Evolutionary conservation across 2,113 vertebrate species (phyloP).

Genomic region (Polypterus bichir): DNA sequence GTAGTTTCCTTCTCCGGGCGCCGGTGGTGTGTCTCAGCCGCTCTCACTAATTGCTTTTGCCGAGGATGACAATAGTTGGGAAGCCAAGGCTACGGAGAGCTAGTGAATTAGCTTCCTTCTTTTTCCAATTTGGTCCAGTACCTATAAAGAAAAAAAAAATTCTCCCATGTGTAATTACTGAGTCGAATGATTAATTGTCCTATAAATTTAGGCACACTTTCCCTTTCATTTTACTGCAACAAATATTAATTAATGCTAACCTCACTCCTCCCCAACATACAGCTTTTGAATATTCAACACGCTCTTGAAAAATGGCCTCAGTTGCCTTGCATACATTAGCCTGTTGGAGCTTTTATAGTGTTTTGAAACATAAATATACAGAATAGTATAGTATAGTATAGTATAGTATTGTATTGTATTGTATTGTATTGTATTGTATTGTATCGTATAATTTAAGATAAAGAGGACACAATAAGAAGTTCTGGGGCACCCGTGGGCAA

Average conservation of each 20-base stretch:
- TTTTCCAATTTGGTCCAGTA: constrained; percentile 73
- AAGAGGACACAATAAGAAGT: too few relatives aligned
- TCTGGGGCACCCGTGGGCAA: too few relatives aligned
- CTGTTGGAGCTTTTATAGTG: constrained; percentile 71
- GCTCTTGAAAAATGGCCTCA: constrained; percentile 79
- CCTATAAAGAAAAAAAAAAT: constrained; percentile 88
- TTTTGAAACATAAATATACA: constrained; percentile 50
- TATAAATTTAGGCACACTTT: constrained; percentile 98
- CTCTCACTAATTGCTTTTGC: constrained; percentile 93
- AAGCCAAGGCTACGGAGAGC: constrained; percentile 91
- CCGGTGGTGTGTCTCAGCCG: constrained; percentile 86
- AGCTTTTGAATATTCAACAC: constrained; percentile 93
- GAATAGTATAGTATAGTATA: background rate
- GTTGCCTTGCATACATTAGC: constrained; percentile 60
- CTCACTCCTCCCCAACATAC: constrained; percentile 66
- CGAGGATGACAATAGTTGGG: constrained; percentile 75
- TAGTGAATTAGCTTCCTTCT: constrained; percentile 76
- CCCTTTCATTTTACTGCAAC: constrained; percentile 96
- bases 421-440: too few relatives aligned
- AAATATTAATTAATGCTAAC: constrained; percentile 99
- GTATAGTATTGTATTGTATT: too few relatives aligned
- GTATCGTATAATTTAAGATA: too few relatives aligned
- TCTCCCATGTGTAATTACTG: constrained; percentile 99
- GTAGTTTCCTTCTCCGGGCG: constrained; percentile 72
- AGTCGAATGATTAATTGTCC: constrained; percentile 98